phyloP scores from a whole-genome alignment of 2,888 invertebrate genomes.

The Tachina fera region DNA sequence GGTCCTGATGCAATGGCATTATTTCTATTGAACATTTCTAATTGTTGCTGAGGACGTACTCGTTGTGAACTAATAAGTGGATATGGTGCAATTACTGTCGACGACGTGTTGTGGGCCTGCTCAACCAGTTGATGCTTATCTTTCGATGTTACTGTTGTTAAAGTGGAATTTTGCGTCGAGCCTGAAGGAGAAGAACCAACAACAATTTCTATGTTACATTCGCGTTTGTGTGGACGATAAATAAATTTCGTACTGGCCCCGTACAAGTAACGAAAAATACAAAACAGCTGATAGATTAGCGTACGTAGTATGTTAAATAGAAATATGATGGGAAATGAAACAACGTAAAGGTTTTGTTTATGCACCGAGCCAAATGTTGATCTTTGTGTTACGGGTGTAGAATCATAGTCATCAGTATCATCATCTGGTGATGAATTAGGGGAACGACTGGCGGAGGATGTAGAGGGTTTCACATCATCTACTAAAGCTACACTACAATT shows the following conservation, averaged over 20 bases:
- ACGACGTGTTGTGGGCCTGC: conserved; percentile 72
- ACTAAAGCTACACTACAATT: conserved; percentile 80
- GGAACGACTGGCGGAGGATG: conserved; percentile 74
- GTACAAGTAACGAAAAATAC: conserved; percentile 93
- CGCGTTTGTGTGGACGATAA: conserved; percentile 84
- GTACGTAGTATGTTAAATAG: conserved; percentile 92
- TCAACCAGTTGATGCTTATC: conserved; percentile 73
- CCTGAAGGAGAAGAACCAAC: conserved; percentile 81
- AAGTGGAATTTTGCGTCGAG: conserved; percentile 71
- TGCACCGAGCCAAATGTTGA: conserved; percentile 88
- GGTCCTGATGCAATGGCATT: conserved; percentile 77
- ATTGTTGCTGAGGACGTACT: conserved; percentile 77
- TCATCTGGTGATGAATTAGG: conserved; percentile 79
- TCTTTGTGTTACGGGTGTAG: conserved; percentile 71
- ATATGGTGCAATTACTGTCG: conserved; percentile 73
- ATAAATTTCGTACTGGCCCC: conserved; percentile 91
- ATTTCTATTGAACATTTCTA: conserved; percentile 79
- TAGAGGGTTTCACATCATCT: conserved; percentile 77
- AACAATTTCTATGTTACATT: conserved; percentile 85
- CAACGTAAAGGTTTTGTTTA: conserved; percentile 93
- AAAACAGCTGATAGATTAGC: conserved; percentile 92
- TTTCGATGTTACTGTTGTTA: conserved; percentile 77
- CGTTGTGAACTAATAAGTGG: conserved; percentile 75
- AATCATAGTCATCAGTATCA: conserved; percentile 76
- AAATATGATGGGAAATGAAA: conserved; percentile 94